These are phyloP conservation scores for Napeogenes sylphis DNA, from an alignment of 2,888 invertebrate genomes.

Conservation along the genomic window DNA sequence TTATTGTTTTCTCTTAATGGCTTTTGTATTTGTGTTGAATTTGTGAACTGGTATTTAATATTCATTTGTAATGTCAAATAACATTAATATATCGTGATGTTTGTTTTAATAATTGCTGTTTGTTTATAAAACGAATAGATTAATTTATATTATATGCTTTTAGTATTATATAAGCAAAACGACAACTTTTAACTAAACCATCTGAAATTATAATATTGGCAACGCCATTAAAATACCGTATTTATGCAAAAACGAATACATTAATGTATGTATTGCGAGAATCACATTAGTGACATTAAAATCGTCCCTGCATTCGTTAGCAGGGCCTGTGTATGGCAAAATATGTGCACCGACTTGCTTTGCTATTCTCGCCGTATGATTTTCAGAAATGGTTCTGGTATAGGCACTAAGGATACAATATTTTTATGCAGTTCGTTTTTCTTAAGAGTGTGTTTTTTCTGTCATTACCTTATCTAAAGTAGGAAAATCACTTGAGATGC, in stretches of 20 bases:
- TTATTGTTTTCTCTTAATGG: conserved; percentile 4
- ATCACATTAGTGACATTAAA: conserved; percentile 72
- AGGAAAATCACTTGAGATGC: conserved; percentile 74
- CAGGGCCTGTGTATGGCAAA: conserved; percentile 67
- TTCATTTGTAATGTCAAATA: not conserved
- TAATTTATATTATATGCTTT: no score
- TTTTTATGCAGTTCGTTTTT: conserved; percentile 74
- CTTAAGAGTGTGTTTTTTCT: conserved; percentile 66
- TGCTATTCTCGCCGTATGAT: conserved; percentile 73
- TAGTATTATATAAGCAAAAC: no score
- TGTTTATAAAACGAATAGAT: not conserved
- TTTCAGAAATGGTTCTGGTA: conserved; percentile 72
- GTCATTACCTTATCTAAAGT: conserved; percentile 73
- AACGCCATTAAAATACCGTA: conserved; percentile 37
- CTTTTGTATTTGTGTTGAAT: conserved; percentile 6
- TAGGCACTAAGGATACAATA: conserved; percentile 73
- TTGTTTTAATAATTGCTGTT: not conserved
- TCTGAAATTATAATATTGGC: conserved; percentile 11
- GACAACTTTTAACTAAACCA: not conserved
- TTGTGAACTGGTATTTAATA: conserved; percentile 6
- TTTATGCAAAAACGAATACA: conserved; percentile 53
- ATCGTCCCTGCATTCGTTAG: conserved; percentile 74
- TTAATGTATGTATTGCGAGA: conserved; percentile 65
- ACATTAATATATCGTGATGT: not conserved
- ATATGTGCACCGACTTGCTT: conserved; percentile 68